phyloP scores from a whole-genome alignment of 2,113 vertebrate genomes.

The Bettongia penicillata region DNA sequence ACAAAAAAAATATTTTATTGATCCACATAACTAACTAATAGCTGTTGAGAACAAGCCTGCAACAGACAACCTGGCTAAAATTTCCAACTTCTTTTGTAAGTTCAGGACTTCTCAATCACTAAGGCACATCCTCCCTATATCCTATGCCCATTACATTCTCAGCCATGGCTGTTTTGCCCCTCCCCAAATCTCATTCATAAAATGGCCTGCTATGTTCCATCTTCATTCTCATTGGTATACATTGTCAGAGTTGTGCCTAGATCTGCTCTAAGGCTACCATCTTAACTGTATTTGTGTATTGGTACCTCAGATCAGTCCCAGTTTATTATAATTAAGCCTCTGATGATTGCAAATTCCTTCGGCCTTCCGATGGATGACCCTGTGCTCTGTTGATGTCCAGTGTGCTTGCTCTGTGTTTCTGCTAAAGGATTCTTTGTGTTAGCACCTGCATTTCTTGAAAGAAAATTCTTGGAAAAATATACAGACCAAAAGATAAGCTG shows the following conservation, averaged over 20 bases:
- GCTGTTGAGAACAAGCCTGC: background rate
- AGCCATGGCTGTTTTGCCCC: background rate
- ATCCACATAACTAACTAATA: background rate
- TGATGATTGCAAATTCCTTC: background rate
- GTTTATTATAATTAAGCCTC: background rate
- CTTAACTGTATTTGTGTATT: background rate
- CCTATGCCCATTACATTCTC: background rate
- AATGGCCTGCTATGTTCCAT: background rate
- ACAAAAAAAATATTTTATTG: background rate
- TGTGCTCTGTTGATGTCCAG: background rate
- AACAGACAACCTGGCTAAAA: background rate
- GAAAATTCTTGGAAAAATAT: background rate
- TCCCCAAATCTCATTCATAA: background rate
- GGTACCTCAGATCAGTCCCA: background rate
- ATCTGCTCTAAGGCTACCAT: background rate
- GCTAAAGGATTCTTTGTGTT: background rate
- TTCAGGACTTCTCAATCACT: background rate
- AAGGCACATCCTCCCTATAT: background rate
- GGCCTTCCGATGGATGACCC: background rate
- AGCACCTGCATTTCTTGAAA: background rate
- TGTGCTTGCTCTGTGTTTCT: background rate
- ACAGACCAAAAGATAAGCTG: background rate
- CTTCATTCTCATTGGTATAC: background rate
- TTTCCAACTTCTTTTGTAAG: background rate
- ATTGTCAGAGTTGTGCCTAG: background rate